Conservation (phyloP, 1,140 invertebrate genomes). For the Sinella curviseta region DNA sequence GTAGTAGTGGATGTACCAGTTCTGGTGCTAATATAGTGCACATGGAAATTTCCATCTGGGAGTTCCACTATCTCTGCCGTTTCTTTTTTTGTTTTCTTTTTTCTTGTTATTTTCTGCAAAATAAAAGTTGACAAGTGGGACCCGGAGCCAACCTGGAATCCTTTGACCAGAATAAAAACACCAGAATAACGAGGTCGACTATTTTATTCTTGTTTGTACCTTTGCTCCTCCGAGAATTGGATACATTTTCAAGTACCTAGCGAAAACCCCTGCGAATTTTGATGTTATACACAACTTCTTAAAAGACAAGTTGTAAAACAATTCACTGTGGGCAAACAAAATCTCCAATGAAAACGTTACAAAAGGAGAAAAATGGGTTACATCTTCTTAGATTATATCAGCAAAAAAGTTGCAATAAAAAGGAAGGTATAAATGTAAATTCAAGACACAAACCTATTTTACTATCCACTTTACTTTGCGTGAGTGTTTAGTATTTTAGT, state of each 20-base stretch:
- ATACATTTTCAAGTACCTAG: neutral
- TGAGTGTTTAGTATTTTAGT: too few species aligned
- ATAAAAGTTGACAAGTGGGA: neutral
- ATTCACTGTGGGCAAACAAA: neutral
- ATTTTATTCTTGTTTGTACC: neutral
- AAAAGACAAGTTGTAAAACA: neutral
- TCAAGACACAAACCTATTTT: too few species aligned
- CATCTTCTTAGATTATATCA: neutral
- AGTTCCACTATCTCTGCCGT: neutral
- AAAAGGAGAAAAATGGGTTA: neutral
- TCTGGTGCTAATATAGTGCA: too few species aligned
- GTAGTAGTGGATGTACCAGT: too few species aligned
- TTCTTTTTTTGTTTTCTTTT: neutral
- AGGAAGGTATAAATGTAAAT: too few species aligned
- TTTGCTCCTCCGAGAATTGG: neutral
- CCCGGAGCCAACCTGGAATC: neutral
- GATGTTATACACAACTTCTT: neutral
- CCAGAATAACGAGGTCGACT: neutral
- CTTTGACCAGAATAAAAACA: neutral
- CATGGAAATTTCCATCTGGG: too few species aligned
- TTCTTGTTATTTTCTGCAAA: neutral
- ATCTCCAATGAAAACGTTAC: neutral
- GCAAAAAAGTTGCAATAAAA: too few species aligned
- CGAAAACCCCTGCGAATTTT: neutral
- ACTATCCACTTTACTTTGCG: too few species aligned